Percentiles rank a stretch among this genome's conserved stretches.
Conservation (phyloP, 2,113 vertebrate species). For the Pseudorhombus dupliciocellatus region DNA sequence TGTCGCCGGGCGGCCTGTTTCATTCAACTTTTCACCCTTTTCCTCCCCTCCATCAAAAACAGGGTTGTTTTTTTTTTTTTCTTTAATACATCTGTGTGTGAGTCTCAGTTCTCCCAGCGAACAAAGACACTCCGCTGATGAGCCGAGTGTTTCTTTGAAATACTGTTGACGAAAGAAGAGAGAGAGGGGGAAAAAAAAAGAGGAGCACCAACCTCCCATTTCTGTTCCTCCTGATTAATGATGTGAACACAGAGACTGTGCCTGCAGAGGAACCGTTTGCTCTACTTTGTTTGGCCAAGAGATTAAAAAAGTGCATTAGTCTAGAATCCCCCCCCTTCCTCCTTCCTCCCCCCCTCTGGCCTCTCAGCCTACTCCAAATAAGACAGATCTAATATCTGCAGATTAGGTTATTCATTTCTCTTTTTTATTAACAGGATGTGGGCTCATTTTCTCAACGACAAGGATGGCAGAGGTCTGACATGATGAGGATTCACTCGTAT, state of each 20-base stretch:
- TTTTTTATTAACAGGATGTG: constrained; percentile 47
- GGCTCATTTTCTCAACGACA: constrained; percentile 46
- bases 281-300: constrained; percentile 57
- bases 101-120: constrained; percentile 12
- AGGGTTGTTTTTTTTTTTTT: no score
- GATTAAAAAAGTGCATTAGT: constrained; percentile 27
- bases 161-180: constrained; percentile 21
- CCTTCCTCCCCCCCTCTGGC: background rate
- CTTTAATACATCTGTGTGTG: constrained; percentile 7
- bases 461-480: constrained; percentile 52
- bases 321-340: background rate
- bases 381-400: constrained; percentile 59
- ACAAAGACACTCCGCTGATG: constrained; percentile 30
- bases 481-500: constrained; percentile 52
- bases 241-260: constrained; percentile 29
- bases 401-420: constrained; percentile 62
- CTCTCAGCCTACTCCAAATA: constrained; percentile 30
- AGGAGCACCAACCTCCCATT: constrained; percentile 17
- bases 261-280: constrained; percentile 49
- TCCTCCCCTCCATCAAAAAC: background rate
- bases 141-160: constrained; percentile 32
- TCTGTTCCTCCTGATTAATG: constrained; percentile 55
- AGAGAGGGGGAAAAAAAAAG: no score
- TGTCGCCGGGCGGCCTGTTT: constrained; percentile 32
- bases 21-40: background rate